Conservation (phyloP, 2,113 vertebrate species). For the Odontesthes bonariensis region DNA sequence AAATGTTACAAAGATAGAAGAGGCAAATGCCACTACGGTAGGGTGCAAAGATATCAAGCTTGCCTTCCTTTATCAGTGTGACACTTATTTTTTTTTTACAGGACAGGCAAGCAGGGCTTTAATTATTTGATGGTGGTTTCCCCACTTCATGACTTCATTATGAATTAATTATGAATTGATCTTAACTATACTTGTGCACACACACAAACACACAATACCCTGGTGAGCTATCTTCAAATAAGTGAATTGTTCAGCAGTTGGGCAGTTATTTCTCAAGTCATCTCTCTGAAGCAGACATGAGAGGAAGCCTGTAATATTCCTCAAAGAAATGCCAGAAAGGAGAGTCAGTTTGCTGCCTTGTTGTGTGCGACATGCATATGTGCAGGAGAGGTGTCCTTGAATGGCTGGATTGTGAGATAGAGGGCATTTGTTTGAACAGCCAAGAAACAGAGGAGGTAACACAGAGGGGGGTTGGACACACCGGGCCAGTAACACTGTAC, state of each 20-base stretch:
- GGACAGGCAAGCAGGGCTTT: background rate
- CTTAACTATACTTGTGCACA: background rate
- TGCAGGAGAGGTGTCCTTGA: conserved; percentile 54
- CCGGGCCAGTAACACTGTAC: conserved; percentile 18
- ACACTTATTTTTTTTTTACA: background rate
- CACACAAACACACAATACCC: conserved; percentile 2
- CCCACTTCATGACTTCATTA: too few species aligned
- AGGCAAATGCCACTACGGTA: background rate
- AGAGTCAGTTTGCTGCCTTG: conserved; percentile 31
- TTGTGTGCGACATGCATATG: conserved; percentile 18
- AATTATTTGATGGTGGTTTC: too few species aligned
- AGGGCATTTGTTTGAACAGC: conserved; percentile 65
- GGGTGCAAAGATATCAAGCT: background rate
- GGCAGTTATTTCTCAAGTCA: conserved; percentile 37
- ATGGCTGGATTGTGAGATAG: conserved; percentile 58
- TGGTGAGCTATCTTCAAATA: conserved; percentile 27
- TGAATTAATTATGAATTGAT: background rate
- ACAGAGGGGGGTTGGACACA: conserved; percentile 38
- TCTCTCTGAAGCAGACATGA: conserved; percentile 54
- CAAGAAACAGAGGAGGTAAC: conserved; percentile 57
- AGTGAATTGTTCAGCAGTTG: conserved; percentile 6
- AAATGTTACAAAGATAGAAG: background rate
- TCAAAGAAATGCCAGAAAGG: conserved; percentile 50
- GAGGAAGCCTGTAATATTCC: conserved; percentile 52
- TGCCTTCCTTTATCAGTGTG: background rate